phyloP scores from a whole-genome alignment of 2,113 vertebrate genomes.

The Garra rufa region DNA sequence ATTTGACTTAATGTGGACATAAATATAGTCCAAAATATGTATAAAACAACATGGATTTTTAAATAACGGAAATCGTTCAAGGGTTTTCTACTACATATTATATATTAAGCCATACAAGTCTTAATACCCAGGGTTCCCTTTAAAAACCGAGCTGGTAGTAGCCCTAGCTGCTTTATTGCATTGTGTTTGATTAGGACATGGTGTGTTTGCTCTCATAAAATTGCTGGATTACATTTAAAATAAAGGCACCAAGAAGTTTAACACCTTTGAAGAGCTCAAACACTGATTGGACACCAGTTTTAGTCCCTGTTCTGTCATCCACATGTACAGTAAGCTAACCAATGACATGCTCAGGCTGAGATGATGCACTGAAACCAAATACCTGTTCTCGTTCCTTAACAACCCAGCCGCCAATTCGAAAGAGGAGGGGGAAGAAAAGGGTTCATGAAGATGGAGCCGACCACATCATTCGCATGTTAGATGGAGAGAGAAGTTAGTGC shows the following conservation, averaged over 20 bases:
- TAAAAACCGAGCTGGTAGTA: too few species aligned
- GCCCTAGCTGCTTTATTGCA: neutral
- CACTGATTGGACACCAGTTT: neutral
- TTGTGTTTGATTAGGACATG: neutral
- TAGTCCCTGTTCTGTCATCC: slow-evolving; percentile 13
- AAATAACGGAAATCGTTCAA: too few species aligned
- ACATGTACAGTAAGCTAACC: slow-evolving; percentile 1
- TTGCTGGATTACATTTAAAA: neutral
- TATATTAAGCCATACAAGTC: too few species aligned
- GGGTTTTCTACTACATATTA: too few species aligned
- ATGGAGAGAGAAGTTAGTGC: slow-evolving; percentile 53
- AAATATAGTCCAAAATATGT: too few species aligned
- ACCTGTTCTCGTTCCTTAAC: slow-evolving; percentile 79
- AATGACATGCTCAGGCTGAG: slow-evolving; percentile 70
- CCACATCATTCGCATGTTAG: slow-evolving; percentile 27
- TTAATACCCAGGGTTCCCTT: too few species aligned
- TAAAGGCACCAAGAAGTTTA: slow-evolving; percentile 38
- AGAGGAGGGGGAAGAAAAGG: slow-evolving; percentile 59
- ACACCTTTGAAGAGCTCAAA: slow-evolving; percentile 52
- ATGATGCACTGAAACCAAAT: slow-evolving; percentile 71
- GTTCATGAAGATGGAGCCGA: slow-evolving; percentile 55
- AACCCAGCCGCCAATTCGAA: slow-evolving; percentile 55
- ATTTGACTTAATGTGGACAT: too few species aligned
- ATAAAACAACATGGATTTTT: too few species aligned
- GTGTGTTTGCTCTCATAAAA: slow-evolving; percentile 5